phyloP scores from a whole-genome alignment of 2,113 vertebrate genomes.

The Tretioscincus oriximinensis region DNA sequence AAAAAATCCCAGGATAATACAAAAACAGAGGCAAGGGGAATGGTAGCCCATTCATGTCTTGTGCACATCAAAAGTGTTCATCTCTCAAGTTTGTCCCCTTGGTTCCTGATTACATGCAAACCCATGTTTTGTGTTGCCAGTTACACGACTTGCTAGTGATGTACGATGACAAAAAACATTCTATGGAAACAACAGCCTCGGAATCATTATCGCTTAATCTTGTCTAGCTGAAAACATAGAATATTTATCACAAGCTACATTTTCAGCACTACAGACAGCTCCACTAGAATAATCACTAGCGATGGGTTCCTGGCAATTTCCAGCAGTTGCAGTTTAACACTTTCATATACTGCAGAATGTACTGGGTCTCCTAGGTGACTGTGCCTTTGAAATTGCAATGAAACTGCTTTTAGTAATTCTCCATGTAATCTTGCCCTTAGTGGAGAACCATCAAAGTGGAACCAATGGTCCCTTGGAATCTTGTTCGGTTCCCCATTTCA shows the following conservation, averaged over 20 bases:
- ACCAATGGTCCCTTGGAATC: neutral
- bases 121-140: neutral
- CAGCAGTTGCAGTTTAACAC: neutral
- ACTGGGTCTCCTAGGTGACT: neutral
- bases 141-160: neutral
- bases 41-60: neutral
- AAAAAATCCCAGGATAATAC: neutral
- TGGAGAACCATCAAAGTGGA: rapidly evolving
- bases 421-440: neutral
- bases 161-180: neutral
- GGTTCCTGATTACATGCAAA: neutral
- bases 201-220: neutral
- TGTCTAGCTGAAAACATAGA: too few relatives aligned
- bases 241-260: neutral
- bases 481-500: neutral
- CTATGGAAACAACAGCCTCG: neutral
- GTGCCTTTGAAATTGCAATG: neutral
- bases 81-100: neutral
- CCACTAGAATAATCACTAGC: neutral
- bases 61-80: neutral
- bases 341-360: neutral
- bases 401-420: neutral
- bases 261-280: neutral
- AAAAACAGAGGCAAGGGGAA: neutral
- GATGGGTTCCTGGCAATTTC: neutral